Evolutionary conservation across 1,140 invertebrate species (phyloP), one percentile per base, ranked within the genome.

Genomic region (Formica exsecta): DNA sequence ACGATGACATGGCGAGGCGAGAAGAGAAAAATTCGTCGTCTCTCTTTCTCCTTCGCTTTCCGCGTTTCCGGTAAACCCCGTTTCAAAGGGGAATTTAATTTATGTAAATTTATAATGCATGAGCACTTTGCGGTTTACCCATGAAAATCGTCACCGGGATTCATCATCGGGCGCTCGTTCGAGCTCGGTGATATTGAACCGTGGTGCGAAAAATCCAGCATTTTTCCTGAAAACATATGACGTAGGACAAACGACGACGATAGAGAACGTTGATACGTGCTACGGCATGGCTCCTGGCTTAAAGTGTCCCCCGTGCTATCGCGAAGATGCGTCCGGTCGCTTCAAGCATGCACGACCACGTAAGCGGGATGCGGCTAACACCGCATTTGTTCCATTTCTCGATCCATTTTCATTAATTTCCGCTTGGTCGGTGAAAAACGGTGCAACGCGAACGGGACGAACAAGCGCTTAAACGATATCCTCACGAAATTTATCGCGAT

Each of bases 51-150:
- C 48, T 41, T 59, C 51, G 44, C 19, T 73, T 73, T 71, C 66
- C 66, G 3, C 44, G 11, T 48, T 48, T 48, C 22, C 51, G 32
- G 38, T 59, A 36, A 57, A 57, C 1, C 29, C 1, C n/a, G 41
- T 85, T 87, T 77, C 73, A 79, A 77, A 85, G 73, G 16, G 68
- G 87, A 88, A 91, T 92, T 91, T 90, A 91, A 91, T 92, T 91
- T 89, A 91, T 90, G 90, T 51, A 91, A 93, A 92, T 90, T 92
- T 84, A 85, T 90, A 89, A 87, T 75, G 77, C 64, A 83, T 73
- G 83, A 92, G 89, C 87, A 87, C 86, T 89, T 92, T 79, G 74
- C 75, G 85, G 88, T 87, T 90, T 77, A 75, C 66, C 73, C 44
- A 57, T 65, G 75, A 73, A 86, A 85, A 87, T 70, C 65, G 61